Conservation (phyloP, 2,113 vertebrate genomes). For the Crypturellus undulatus region DNA sequence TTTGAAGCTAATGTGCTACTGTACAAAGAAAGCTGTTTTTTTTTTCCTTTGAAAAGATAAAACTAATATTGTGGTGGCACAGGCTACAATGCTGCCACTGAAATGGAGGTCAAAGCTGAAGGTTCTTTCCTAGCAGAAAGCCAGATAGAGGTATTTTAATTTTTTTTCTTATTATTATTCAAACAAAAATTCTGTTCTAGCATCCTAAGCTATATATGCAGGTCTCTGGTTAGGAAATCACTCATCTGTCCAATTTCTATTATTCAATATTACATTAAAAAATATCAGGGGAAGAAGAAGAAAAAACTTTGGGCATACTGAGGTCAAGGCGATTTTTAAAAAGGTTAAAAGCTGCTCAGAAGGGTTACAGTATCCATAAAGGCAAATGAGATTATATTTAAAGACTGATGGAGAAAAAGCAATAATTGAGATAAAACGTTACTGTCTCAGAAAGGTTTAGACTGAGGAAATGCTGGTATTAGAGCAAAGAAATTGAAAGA, state of each 20-base stretch:
- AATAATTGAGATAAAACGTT: conserved; percentile 85
- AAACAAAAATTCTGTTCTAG: conserved; percentile 64
- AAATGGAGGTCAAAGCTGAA: conserved; percentile 84
- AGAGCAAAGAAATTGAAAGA: conserved; percentile 74
- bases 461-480: conserved; percentile 73
- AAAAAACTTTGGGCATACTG: conserved; percentile 79
- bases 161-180: conserved; percentile 63
- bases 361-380: conserved; percentile 84
- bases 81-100: conserved; percentile 71
- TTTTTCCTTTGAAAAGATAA: conserved; percentile 73
- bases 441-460: conserved; percentile 75
- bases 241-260: conserved; percentile 75
- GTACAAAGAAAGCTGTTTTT: conserved; percentile 73
- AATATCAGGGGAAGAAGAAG: conserved; percentile 46
- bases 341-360: conserved; percentile 89
- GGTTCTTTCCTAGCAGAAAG: conserved; percentile 71
- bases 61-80: conserved; percentile 69
- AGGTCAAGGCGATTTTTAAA: conserved; percentile 85
- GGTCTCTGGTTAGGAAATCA: conserved; percentile 50
- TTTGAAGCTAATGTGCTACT: conserved; percentile 76
- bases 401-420: conserved; percentile 81
- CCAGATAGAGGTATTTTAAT: conserved; percentile 67
- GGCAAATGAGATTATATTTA: conserved; percentile 87
- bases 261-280: conserved; percentile 79
- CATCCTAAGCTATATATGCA: not conserved